A percentile compares a stretch with the other conserved stretches of the same genome.
These are phyloP conservation scores for Eulemur mongoz DNA, from an alignment of 2,797 vertebrate genomes.

Conservation along the genomic window DNA sequence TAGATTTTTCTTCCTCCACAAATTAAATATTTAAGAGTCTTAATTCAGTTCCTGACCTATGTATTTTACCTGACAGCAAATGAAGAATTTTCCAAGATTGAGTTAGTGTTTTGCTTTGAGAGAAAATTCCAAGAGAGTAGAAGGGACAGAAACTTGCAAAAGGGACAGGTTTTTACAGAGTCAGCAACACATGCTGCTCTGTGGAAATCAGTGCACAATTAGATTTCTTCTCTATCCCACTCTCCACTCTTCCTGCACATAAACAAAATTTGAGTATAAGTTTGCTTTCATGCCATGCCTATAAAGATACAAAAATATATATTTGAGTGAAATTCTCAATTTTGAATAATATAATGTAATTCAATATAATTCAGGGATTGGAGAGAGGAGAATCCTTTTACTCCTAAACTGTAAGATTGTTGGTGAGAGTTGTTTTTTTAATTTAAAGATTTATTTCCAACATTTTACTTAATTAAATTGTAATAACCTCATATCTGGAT, in stretches of 20 bases:
- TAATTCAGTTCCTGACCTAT: not conserved
- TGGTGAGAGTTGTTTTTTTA: not conserved
- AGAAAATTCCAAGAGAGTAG: not conserved
- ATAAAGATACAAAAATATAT: not conserved
- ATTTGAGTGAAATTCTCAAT: not conserved
- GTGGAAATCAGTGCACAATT: not conserved
- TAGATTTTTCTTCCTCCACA: not conserved
- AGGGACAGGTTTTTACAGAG: not conserved
- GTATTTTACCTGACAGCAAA: constrained; percentile 24
- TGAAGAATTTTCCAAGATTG: not conserved
- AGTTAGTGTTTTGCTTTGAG: constrained; percentile 25
- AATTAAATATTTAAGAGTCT: constrained; percentile 27
- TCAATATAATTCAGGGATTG: not conserved
- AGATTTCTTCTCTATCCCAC: not conserved
- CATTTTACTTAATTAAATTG: constrained; percentile 1
- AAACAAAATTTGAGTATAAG: not conserved
- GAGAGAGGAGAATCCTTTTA: not conserved
- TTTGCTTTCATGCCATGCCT: not conserved
- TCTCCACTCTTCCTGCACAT: not conserved
- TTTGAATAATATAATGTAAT: constrained; percentile 1
- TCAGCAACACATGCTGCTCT: not conserved
- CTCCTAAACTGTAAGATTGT: not conserved
- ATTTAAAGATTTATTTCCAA: not conserved
- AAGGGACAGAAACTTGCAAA: not conserved
- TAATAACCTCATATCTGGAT: not conserved